Conservation (phyloP, 1,140 invertebrate species). For the Euwallacea fornicatus region DNA sequence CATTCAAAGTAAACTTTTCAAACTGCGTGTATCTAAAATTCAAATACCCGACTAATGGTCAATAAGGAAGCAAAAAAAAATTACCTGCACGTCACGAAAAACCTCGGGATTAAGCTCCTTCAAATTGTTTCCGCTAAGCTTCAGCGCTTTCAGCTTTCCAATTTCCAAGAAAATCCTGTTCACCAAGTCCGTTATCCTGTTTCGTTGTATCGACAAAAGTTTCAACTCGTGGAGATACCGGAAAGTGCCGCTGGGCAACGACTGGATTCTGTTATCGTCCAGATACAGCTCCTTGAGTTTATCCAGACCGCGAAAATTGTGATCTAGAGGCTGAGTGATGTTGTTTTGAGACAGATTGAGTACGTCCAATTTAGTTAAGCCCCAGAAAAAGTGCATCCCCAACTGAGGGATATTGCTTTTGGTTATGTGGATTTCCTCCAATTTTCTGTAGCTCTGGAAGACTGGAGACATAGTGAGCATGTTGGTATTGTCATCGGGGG, state of each 20-base stretch:
- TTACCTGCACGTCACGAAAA: slow-evolving; percentile 72
- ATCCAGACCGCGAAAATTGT: slow-evolving; percentile 78
- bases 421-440: slow-evolving; percentile 75
- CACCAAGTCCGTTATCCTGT: slow-evolving; percentile 69
- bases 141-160: slow-evolving; percentile 67
- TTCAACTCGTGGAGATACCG: slow-evolving; percentile 66
- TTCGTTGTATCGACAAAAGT: slow-evolving; percentile 69
- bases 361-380: slow-evolving; percentile 65
- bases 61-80: slow-evolving; percentile 9
- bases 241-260: slow-evolving; percentile 76
- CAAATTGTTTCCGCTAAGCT: slow-evolving; percentile 74
- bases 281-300: slow-evolving; percentile 81
- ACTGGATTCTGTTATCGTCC: slow-evolving; percentile 76
- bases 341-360: slow-evolving; percentile 78
- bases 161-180: slow-evolving; percentile 69
- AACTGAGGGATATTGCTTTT: slow-evolving; percentile 77
- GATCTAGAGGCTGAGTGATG: slow-evolving; percentile 73
- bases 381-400: slow-evolving; percentile 77
- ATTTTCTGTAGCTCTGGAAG: slow-evolving; percentile 65
- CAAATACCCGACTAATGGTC: slow-evolving; percentile 4
- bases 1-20: too few species aligned
- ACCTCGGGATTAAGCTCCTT: slow-evolving; percentile 72
- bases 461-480: slow-evolving; percentile 73
- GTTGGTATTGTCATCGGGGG: slow-evolving; percentile 66
- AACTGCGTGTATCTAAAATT: not conserved